Percentiles rank a stretch among this genome's conserved stretches.
Conservation (phyloP, 1,140 invertebrate species). For the Drosophila pandora region DNA sequence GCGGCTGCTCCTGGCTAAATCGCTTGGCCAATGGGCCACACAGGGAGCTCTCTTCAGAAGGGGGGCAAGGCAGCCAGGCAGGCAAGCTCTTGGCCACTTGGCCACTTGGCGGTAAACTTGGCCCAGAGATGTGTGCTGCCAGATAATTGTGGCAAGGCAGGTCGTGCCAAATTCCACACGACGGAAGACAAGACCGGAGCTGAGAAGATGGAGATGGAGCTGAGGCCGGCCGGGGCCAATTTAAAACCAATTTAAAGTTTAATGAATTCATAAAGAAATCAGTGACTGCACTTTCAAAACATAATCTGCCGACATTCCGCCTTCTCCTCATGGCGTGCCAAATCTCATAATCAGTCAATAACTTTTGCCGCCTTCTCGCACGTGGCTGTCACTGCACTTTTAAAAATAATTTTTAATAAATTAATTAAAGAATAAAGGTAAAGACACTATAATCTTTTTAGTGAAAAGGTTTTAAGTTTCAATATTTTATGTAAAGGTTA, state of each 20-base stretch:
- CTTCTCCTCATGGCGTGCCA: conserved; percentile 70
- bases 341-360: conserved; percentile 83
- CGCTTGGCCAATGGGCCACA: conserved; percentile 60
- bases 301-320: conserved; percentile 74
- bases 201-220: conserved; percentile 4
- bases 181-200: conserved; percentile 16
- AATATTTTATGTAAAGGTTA: neutral
- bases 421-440: neutral
- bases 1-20: conserved; percentile 25
- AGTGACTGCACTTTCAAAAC: conserved; percentile 80
- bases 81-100: conserved; percentile 12
- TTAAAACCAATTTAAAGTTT: conserved; percentile 83
- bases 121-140: conserved; percentile 66
- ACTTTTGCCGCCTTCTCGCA: conserved; percentile 79
- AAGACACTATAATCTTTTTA: too few species aligned
- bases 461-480: neutral
- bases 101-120: conserved; percentile 26
- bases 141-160: conserved; percentile 72
- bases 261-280: conserved; percentile 82
- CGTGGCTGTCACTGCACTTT: conserved; percentile 56
- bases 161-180: conserved; percentile 78
- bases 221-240: conserved; percentile 59
- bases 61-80: conserved; percentile 35
- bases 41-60: conserved; percentile 36
- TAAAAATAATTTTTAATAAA: neutral